Base-by-base conservation (phyloP, 2,888 invertebrate genomes). In the Oligia fasciuncula region DNA sequence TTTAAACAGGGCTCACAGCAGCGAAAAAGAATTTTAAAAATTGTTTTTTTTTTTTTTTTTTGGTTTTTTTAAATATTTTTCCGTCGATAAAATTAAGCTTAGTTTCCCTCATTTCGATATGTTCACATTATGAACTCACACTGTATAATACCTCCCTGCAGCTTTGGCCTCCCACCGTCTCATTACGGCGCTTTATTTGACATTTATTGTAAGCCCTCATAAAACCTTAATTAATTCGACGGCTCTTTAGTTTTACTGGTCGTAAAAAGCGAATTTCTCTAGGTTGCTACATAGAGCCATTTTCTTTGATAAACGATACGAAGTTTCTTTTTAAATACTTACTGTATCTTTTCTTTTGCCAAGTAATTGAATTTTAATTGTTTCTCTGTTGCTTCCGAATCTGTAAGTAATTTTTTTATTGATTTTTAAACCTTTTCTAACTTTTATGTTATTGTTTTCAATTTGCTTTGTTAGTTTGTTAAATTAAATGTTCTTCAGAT, bases 181-280 rank as follows among this genome's bases (percentile, higher is more conserved):
- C 49, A 46, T 75, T 79, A 70, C 62, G 57, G 49, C 67, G 17
- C 35, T 81, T 81, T 85, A 87, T 80, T 85, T 68, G 74, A 63
- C 84, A 79, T 87, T 87, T 75, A 87, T 84, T 84, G 74, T 84
- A 43, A 71, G 80, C 72, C 74, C 74, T 75, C 80, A 85, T 87
- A 87, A 84, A 84, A 87, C 65, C 62, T 70, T 84, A 84, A 84
- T 84, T 87, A 84, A 84, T 84, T 84, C 74, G 69, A 75, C 35
- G 74, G 66, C 69, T 85, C 87, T 84, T 87, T 79, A 79, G 74
- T 79, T 84, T 87, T 70, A 84, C 17, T 79, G 84, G 13, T 84
- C 74, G 72, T 84, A 79, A 87, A 87, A 84, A n/a, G 54, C 66
- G 29, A 23, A 67, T 84, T 87, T 80, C 74, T 84, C 65, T 84